These are phyloP conservation scores for Scelioninae gen. 1 DNA, from an alignment of 2,888 invertebrate genomes.

Conservation along the genomic window DNA sequence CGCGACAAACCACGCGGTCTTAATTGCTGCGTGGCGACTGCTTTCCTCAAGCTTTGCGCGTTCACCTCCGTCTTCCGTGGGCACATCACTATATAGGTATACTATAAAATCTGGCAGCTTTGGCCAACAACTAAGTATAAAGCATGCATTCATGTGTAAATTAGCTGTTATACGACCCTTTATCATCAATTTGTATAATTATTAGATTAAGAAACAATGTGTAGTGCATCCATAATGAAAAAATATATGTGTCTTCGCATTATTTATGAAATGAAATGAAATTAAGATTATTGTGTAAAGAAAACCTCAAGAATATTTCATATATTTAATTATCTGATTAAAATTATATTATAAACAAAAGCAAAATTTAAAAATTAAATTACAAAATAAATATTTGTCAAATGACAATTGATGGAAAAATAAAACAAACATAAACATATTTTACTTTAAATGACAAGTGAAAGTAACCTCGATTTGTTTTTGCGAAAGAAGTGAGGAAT, in stretches of 20 bases:
- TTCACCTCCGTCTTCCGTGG: slow-evolving; percentile 17
- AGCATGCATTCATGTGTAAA: slow-evolving; percentile 53
- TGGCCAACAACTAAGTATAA: slow-evolving; percentile 41
- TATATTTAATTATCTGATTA: too few relatives aligned
- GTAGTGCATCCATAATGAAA: slow-evolving; percentile 22
- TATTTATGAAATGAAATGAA: slow-evolving; percentile 3
- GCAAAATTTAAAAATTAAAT: too few relatives aligned
- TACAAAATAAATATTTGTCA: too few relatives aligned
- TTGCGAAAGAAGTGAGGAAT: too few relatives aligned
- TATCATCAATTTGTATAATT: slow-evolving; percentile 53
- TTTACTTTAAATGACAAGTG: too few relatives aligned
- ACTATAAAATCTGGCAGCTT: slow-evolving; percentile 49
- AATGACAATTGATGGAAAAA: too few relatives aligned
- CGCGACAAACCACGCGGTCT: slow-evolving; percentile 68
- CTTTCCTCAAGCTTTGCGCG: slow-evolving; percentile 24
- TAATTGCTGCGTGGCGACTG: slow-evolving; percentile 60
- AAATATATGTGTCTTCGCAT: slow-evolving; percentile 23
- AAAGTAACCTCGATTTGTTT: too few relatives aligned
- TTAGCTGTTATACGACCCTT: slow-evolving; percentile 49
- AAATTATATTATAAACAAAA: too few relatives aligned
- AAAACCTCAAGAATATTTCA: background rate
- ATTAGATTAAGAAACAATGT: slow-evolving; percentile 38
- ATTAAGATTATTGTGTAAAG: slow-evolving; percentile 13
- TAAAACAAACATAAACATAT: too few relatives aligned
- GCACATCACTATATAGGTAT: slow-evolving; percentile 31